Evolutionary conservation across 1,140 invertebrate species (phyloP), one percentile per base, ranked within the genome.

Genomic region (Muscidifurax raptorellus): DNA sequence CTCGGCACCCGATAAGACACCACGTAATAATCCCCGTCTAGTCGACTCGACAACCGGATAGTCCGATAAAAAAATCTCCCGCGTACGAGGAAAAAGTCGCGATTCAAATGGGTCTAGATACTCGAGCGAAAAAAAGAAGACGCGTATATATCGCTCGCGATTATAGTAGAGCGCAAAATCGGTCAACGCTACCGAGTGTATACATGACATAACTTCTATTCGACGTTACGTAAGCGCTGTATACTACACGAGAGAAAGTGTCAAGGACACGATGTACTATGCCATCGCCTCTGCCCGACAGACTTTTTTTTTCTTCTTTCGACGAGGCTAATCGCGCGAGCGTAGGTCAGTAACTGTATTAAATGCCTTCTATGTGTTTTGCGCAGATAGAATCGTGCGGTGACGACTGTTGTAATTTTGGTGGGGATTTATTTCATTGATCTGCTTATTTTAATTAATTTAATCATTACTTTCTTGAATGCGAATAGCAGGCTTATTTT

Each of bases 261-360:
- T 81, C 80, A 81, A 81, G 80, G 80, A 52, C 40, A 80, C 44
- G 25, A 71, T 28, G 25, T 71, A 59, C 52, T 22, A 2, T 18
- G 13, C 2, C 52, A 22, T 27, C 28, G 59, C 27, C 22, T 78
- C 25, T 59, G 76, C 18, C 15, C 47, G 27, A 7, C 18, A 64
- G 28, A 78, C 59, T 78, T 76, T 78, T 78, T 18, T 52, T 59
- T 59, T 59, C 52, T 59, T 59, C 18, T 59, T 59, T n/a, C 18
- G 18, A 7, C 52, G 28, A 12, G 12, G 5, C 47, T 28, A 77
- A 78, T 78, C 18, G 22, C 32, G 0, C 27, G 12, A n/a, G 47
- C 64, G 64, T 13, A 40, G 30, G 30, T 67, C 22, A 66, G 30
- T 79, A 67, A n/a, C 52, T 32, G 64, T 40, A 79, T 79, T 67